Percentiles rank a stretch among this genome's conserved stretches.
Evolutionary conservation across 2,797 vertebrate genomes (phyloP).

Genomic region (Premnoplex brunnescens): DNA sequence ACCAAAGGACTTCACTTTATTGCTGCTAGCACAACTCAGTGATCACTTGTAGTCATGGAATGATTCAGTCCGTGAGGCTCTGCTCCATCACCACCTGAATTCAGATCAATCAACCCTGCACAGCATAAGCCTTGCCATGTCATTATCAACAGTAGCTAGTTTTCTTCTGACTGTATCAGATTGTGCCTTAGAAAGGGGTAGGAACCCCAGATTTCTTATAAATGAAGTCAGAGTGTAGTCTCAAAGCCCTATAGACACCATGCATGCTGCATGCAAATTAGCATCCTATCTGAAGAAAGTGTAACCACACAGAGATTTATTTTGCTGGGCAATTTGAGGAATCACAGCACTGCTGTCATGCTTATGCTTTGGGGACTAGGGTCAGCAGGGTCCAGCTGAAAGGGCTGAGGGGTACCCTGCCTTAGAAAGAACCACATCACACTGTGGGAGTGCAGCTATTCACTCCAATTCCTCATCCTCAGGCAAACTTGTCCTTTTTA

Average conservation of each 20-base stretch:
- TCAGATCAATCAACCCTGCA: neutral
- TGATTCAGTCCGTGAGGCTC: neutral
- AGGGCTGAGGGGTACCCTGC: neutral
- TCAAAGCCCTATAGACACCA: neutral
- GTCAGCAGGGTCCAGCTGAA: neutral
- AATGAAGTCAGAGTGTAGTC: neutral
- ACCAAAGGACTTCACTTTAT: neutral
- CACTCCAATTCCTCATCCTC: conserved; percentile 1
- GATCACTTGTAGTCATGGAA: neutral
- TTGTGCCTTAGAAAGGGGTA: neutral
- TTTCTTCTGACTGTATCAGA: neutral
- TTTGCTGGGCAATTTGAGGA: neutral
- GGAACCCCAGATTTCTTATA: neutral
- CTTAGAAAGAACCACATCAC: neutral
- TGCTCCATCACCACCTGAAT: neutral
- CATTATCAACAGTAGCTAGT: neutral
- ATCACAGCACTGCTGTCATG: neutral
- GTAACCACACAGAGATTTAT: neutral
- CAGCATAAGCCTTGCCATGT: neutral
- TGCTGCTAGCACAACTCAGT: neutral
- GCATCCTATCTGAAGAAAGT: neutral
- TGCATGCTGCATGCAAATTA: neutral
- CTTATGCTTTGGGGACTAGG: rapidly evolving
- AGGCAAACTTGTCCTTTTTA: neutral
- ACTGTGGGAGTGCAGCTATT: neutral